Percentiles rank a stretch among this genome's conserved stretches.
Evolutionary conservation across 2,888 invertebrate genomes (phyloP).

Genomic region (Drosophila rellima): DNA sequence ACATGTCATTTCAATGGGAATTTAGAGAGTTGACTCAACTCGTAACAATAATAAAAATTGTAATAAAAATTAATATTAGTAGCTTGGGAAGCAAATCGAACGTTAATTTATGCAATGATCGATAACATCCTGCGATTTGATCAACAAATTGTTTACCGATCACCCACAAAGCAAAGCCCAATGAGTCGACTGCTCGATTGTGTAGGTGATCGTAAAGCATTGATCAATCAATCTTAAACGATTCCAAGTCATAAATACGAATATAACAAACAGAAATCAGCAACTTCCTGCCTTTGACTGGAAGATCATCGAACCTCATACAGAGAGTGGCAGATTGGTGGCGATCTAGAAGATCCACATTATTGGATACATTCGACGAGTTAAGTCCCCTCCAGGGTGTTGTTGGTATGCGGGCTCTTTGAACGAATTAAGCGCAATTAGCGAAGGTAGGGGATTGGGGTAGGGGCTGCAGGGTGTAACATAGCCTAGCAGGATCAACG

Average conservation of each 20-base stretch:
- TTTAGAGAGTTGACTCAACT: slow-evolving; percentile 31
- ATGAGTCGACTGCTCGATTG: slow-evolving; percentile 57
- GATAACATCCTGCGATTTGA: slow-evolving; percentile 85
- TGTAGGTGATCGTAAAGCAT: slow-evolving; percentile 76
- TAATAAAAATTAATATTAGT: slow-evolving; percentile 62
- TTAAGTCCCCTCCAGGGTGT: slow-evolving; percentile 20
- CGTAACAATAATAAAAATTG: slow-evolving; percentile 17
- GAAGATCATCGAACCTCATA: slow-evolving; percentile 23
- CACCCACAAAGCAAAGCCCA: slow-evolving; percentile 62
- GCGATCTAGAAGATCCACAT: slow-evolving; percentile 26
- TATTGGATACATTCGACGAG: slow-evolving; percentile 38
- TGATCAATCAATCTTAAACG: slow-evolving; percentile 80
- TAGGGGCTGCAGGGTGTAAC: slow-evolving; percentile 10
- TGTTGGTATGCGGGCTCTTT: slow-evolving; percentile 74
- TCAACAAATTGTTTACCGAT: slow-evolving; percentile 76
- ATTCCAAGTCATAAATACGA: slow-evolving; percentile 68
- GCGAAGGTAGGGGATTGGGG: slow-evolving; percentile 59
- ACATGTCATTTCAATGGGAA: slow-evolving; percentile 42
- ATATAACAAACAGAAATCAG: slow-evolving; percentile 68
- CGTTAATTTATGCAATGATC: slow-evolving; percentile 83
- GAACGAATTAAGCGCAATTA: slow-evolving; percentile 79
- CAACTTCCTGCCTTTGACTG: slow-evolving; percentile 66
- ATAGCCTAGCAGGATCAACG: slow-evolving; percentile 48
- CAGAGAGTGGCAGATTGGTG: neutral
- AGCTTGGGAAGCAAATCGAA: slow-evolving; percentile 49